phyloP scores from a whole-genome alignment of 2,888 invertebrate species.

The Meloe dianella region DNA sequence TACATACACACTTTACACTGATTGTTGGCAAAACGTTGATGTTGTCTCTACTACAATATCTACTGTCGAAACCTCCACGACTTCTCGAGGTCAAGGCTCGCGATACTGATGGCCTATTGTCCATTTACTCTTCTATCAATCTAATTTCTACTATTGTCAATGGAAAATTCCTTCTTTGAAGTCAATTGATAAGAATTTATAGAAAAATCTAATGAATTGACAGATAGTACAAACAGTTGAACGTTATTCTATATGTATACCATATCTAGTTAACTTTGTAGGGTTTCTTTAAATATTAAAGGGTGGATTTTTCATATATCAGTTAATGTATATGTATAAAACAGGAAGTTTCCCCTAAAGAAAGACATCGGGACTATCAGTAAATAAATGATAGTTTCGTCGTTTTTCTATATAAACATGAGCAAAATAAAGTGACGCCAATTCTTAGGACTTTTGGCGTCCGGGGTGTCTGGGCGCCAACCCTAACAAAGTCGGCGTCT shows the following conservation, averaged over 20 bases:
- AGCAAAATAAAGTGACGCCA: slow-evolving; percentile 49
- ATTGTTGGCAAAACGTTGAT: not conserved
- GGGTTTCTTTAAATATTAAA: too few relatives aligned
- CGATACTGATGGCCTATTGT: slow-evolving; percentile 20
- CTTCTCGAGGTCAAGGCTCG: slow-evolving; percentile 43
- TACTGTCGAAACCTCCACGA: slow-evolving; percentile 15
- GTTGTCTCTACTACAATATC: slow-evolving; percentile 13
- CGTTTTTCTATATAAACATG: slow-evolving; percentile 36
- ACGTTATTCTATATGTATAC: too few relatives aligned
- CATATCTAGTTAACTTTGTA: too few relatives aligned
- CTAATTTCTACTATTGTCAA: not conserved
- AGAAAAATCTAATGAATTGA: not conserved
- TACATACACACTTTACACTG: not conserved
- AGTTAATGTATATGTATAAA: too few relatives aligned
- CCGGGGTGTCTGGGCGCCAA: slow-evolving; percentile 49
- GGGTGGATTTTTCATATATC: not conserved
- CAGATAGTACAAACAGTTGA: not conserved
- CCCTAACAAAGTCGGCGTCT: slow-evolving; percentile 44
- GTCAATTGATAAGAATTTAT: not conserved
- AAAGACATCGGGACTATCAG: slow-evolving; percentile 36
- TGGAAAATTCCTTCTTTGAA: not conserved
- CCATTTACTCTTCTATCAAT: slow-evolving; percentile 3
- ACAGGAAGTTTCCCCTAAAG: not conserved
- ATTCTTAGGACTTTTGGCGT: slow-evolving; percentile 53
- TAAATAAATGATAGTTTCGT: slow-evolving; percentile 43